These are phyloP conservation scores for Heliconius cydno DNA, from an alignment of 2,888 invertebrate species.

Conservation along the genomic window DNA sequence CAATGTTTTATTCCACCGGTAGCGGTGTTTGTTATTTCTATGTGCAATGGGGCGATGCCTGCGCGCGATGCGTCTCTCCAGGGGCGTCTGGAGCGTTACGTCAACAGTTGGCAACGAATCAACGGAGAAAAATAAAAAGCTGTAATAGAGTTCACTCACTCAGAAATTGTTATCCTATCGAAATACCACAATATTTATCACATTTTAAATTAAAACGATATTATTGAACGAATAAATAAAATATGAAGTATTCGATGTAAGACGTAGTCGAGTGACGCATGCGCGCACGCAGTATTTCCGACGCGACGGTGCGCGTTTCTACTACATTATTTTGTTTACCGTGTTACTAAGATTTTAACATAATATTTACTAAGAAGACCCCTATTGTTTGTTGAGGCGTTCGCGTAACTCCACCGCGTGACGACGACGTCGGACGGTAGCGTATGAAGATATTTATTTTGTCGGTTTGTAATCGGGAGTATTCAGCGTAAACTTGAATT, in stretches of 20 bases:
- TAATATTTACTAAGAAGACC: slow-evolving; percentile 64
- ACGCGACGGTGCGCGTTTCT: slow-evolving; percentile 80
- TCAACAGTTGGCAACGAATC: slow-evolving; percentile 50
- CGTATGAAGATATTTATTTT: slow-evolving; percentile 60
- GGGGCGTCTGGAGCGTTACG: slow-evolving; percentile 58
- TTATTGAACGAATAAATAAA: background rate
- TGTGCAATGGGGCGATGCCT: slow-evolving; percentile 73
- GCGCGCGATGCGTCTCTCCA: slow-evolving; percentile 62
- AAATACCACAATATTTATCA: background rate
- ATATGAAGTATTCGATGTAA: slow-evolving; percentile 32
- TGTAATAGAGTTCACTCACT: background rate
- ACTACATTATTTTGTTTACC: slow-evolving; percentile 79
- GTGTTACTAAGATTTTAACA: slow-evolving; percentile 60
- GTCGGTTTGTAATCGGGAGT: slow-evolving; percentile 67
- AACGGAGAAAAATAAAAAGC: background rate
- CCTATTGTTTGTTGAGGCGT: slow-evolving; percentile 67
- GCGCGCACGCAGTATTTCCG: slow-evolving; percentile 57
- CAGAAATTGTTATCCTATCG: background rate
- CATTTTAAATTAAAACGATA: background rate
- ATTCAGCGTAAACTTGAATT: slow-evolving; percentile 50
- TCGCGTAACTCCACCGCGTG: slow-evolving; percentile 62
- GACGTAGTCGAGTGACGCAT: slow-evolving; percentile 42
- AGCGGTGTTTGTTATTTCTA: slow-evolving; percentile 78
- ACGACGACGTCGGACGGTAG: slow-evolving; percentile 53
- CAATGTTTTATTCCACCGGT: slow-evolving; percentile 83